Percentiles rank a stretch among this genome's conserved stretches.
These are phyloP conservation scores for Formica exsecta DNA, from an alignment of 1,140 invertebrate genomes.

Conservation along the genomic window DNA sequence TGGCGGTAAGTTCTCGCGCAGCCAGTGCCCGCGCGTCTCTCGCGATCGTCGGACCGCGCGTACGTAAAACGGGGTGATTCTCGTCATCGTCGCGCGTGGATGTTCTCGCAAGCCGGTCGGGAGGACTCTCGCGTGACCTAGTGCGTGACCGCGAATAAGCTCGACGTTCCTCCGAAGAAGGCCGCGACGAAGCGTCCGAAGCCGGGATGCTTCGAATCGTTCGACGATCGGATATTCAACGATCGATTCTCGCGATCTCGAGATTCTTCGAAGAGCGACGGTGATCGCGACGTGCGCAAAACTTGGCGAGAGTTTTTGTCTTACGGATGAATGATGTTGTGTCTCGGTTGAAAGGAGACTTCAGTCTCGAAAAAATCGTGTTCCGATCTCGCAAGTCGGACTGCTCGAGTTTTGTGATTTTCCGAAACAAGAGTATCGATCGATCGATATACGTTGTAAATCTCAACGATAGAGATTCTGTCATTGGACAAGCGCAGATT, in stretches of 20 bases:
- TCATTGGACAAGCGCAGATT: not conserved
- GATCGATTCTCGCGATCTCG: not conserved
- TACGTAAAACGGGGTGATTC: conserved; percentile 75
- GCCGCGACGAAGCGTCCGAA: no score
- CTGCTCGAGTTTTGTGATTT: not conserved
- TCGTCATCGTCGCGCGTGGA: conserved; percentile 47
- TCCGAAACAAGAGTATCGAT: not conserved
- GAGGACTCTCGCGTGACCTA: not conserved
- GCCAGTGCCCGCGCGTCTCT: conserved; percentile 86
- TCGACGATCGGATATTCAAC: not conserved
- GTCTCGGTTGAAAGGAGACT: not conserved
- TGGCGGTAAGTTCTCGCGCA: conserved; percentile 77
- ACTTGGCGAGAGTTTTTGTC: conserved; percentile 6
- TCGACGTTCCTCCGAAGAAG: not conserved
- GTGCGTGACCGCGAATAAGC: not conserved
- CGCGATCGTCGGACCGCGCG: conserved; percentile 85
- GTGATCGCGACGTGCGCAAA: not conserved
- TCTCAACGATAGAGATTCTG: not conserved
- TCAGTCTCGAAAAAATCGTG: not conserved
- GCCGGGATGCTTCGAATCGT: not conserved
- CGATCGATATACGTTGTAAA: not conserved
- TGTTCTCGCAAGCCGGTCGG: conserved; percentile 16
- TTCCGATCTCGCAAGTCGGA: no score
- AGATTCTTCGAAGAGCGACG: not conserved
- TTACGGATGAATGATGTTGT: not conserved